These are phyloP conservation scores for Eonycteris spelaea DNA, from an alignment of 2,113 vertebrate genomes.

Conservation along the genomic window DNA sequence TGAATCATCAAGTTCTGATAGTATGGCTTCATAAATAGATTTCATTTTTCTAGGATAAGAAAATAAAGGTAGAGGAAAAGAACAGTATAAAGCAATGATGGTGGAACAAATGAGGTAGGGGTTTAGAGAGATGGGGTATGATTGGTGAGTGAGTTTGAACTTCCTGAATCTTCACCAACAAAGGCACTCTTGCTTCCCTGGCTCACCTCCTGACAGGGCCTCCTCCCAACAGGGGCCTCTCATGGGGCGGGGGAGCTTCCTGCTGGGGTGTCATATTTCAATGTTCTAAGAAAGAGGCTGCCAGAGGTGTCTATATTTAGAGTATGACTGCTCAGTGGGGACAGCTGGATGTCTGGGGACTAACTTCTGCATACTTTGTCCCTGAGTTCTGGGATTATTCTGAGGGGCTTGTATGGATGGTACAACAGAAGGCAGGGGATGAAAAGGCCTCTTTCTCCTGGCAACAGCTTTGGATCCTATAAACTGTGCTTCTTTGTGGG, in stretches of 20 bases:
- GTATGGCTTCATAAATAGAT: not conserved
- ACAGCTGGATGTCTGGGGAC: conserved; percentile 23
- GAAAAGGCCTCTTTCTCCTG: not conserved
- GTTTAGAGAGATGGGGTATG: not conserved
- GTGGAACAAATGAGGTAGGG: not conserved
- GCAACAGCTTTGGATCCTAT: not conserved
- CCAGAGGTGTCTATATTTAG: conserved; percentile 53
- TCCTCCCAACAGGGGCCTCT: not conserved
- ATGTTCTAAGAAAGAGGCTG: conserved; percentile 46
- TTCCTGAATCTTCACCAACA: not conserved
- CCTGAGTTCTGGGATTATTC: conserved; percentile 41
- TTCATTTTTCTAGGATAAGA: not conserved
- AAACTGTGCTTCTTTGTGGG: not conserved
- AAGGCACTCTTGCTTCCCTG: not conserved
- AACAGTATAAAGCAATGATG: not conserved
- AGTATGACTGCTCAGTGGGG: not conserved
- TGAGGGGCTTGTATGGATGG: not conserved
- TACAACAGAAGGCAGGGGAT: not conserved
- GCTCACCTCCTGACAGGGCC: conserved; percentile 1
- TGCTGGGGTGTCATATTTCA: conserved; percentile 56
- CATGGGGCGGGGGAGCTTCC: not conserved
- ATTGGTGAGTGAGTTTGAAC: not conserved
- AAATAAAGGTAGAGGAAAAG: not conserved
- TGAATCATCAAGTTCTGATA: not conserved
- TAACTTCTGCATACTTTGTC: conserved; percentile 29